Evolutionary conservation across 2,888 invertebrate genomes (phyloP).

Genomic region (Operophtera brumata): DNA sequence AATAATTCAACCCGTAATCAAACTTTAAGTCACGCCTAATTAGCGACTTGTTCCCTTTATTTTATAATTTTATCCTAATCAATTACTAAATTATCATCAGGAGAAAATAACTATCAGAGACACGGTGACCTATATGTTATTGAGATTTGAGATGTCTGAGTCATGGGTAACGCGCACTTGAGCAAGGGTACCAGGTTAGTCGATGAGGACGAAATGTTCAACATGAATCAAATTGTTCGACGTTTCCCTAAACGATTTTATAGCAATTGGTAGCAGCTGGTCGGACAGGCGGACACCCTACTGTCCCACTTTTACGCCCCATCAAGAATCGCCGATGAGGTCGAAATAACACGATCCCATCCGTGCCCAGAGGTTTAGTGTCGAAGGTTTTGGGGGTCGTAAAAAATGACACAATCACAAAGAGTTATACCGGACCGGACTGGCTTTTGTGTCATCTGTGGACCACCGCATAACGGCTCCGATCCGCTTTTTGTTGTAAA

Average conservation of each 20-base stretch:
- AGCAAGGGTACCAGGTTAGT: background rate
- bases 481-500: constrained; percentile 28
- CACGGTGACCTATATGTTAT: background rate
- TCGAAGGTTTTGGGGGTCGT: constrained; percentile 27
- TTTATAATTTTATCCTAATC: background rate
- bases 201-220: background rate
- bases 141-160: background rate
- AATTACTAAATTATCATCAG: background rate
- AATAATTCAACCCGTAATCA: constrained; percentile 23
- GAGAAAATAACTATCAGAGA: background rate
- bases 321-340: constrained; percentile 31
- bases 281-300: constrained; percentile 2
- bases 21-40: constrained; percentile 8
- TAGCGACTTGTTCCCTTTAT: background rate
- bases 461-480: constrained; percentile 18
- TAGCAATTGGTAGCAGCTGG: constrained; percentile 11
- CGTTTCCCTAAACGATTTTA: constrained; percentile 11
- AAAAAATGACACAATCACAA: constrained; percentile 34
- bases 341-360: constrained; percentile 27
- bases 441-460: constrained; percentile 32
- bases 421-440: constrained; percentile 14
- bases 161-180: background rate
- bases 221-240: constrained; percentile 3
- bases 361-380: constrained; percentile 23
- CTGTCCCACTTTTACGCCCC: constrained; percentile 21